phyloP scores from a whole-genome alignment of 2,888 invertebrate genomes.

The Pollenia labialis region DNA sequence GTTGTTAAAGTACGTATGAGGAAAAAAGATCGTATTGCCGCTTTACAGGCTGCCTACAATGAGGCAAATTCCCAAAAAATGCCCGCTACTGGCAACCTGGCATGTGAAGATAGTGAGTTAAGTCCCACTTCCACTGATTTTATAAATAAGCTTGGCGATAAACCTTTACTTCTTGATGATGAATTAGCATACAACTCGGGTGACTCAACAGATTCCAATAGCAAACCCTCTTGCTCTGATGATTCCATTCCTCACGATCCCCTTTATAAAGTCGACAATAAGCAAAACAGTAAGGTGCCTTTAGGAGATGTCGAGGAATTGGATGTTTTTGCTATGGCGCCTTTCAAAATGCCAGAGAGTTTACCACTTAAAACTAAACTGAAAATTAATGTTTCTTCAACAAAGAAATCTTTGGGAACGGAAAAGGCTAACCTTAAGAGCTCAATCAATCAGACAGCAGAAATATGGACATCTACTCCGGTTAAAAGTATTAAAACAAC shows the following conservation, averaged over 20 bases:
- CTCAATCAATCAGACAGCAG: slow-evolving; percentile 71
- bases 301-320: slow-evolving; percentile 81
- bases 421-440: slow-evolving; percentile 43
- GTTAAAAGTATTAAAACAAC: slow-evolving; percentile 76
- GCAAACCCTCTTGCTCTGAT: slow-evolving; percentile 71
- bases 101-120: slow-evolving; percentile 85
- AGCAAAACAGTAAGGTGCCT: slow-evolving; percentile 51
- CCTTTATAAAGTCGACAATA: slow-evolving; percentile 76
- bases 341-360: slow-evolving; percentile 85
- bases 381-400: slow-evolving; percentile 52
- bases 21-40: slow-evolving; percentile 82
- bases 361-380: slow-evolving; percentile 77
- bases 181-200: slow-evolving; percentile 88
- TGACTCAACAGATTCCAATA: slow-evolving; percentile 76
- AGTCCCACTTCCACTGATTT: slow-evolving; percentile 85
- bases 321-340: slow-evolving; percentile 90
- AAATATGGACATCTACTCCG: slow-evolving; percentile 84
- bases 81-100: slow-evolving; percentile 30
- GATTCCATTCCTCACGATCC: slow-evolving; percentile 55
- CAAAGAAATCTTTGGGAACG: slow-evolving; percentile 21
- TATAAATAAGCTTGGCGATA: slow-evolving; percentile 90
- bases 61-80: slow-evolving; percentile 49
- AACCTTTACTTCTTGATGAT: slow-evolving; percentile 90
- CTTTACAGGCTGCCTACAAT: slow-evolving; percentile 71
- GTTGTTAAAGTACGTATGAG: slow-evolving; percentile 85